Conservation (phyloP, 2,797 vertebrate species). For the Pangasius mekongensis region DNA sequence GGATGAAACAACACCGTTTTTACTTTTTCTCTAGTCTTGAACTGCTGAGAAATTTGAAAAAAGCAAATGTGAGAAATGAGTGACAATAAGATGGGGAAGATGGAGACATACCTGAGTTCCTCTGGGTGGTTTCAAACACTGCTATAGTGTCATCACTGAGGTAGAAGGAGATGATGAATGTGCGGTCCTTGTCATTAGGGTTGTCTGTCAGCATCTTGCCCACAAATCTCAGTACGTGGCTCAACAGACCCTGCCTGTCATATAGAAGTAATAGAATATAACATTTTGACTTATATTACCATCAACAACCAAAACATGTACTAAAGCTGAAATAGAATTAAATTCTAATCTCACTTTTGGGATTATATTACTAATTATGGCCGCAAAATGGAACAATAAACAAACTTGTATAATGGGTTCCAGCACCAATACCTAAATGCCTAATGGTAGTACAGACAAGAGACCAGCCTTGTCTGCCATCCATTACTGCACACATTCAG, state of each 20-base stretch:
- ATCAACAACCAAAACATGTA: background rate
- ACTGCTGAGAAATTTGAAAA: background rate
- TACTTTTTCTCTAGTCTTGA: background rate
- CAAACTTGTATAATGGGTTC: background rate
- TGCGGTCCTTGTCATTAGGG: slow-evolving; percentile 72
- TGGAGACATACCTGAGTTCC: slow-evolving; percentile 81
- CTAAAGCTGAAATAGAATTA: background rate
- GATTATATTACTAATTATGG: background rate
- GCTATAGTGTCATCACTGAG: slow-evolving; percentile 85
- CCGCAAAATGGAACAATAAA: background rate
- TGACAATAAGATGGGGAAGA: background rate
- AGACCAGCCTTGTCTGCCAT: background rate
- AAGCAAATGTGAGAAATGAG: background rate
- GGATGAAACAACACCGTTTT: background rate
- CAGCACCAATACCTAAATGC: background rate
- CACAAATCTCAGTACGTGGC: slow-evolving; percentile 80
- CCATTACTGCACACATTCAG: slow-evolving; percentile 16
- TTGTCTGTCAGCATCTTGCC: slow-evolving; percentile 78
- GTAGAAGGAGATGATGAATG: slow-evolving; percentile 85
- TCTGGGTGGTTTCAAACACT: slow-evolving; percentile 80
- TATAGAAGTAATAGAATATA: background rate
- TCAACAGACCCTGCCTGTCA: slow-evolving; percentile 77
- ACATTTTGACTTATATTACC: background rate
- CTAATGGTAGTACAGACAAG: background rate
- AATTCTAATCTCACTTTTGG: background rate